Evolutionary conservation across 1,140 invertebrate genomes (phyloP), one percentile per base, ranked within the genome.

Genomic region (Chrysopa pallens): DNA sequence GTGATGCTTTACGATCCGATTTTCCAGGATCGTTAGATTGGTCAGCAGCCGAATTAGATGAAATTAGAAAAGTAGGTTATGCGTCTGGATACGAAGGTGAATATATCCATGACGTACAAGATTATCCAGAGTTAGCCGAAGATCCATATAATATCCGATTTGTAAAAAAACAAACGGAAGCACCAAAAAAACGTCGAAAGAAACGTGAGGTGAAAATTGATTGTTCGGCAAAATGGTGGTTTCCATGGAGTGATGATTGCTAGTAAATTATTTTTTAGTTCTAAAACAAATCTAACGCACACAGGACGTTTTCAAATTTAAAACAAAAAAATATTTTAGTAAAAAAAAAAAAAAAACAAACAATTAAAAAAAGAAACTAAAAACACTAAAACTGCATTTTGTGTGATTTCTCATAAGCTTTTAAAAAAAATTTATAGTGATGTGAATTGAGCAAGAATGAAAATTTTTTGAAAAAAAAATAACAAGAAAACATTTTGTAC

Each of bases 81-180:
- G 80, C 83, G 9, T 69, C 75, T 5, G 83, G 78, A 49, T 94
- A 91, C 62, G 83, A 91, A 52, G 85, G 83, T 39, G 81, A 90
- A 52, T 93, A 92, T 65, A 80, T 89, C 44, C 85, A 92, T 59
- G 84, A 91, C 54, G 79, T 90, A 12, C 76, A 80, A 50, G 64
- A 78, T 12, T 94, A 89, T 67, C 89, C 91, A 0, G 85, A 94
- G 57, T 68, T 96, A 9, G 84, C 89, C 9, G 91, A 95, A 63
- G 92, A 96, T 67, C 89, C 90, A 2, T 92, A 86, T 63, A 95
- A 94, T 66, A 78, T 97, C 41, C 76, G 80, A 50, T 90, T 92
- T 56, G 71, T 82, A 8, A 89, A 88, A 62, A 85, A 85, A 57
- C 72, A 76, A 46, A 60, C 67, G 2, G 73, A 73, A 43, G 66